A percentile compares a stretch with the other conserved stretches of the same genome.
phyloP scores from a whole-genome alignment of 2,888 invertebrate genomes.

The Tenthredo scrophulariae region DNA sequence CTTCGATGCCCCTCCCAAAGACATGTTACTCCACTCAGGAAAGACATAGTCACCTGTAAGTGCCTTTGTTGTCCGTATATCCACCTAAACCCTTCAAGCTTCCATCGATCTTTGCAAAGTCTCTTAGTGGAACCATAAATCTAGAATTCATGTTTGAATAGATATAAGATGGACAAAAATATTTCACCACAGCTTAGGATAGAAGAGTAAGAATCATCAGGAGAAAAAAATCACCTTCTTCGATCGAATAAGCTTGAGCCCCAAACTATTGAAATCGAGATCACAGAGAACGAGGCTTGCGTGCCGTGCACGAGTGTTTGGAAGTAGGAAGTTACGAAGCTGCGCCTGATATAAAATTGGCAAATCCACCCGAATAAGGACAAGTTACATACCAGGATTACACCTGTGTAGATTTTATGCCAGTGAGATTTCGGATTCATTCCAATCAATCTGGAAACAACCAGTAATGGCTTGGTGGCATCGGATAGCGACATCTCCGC shows the following conservation, averaged over 20 bases:
- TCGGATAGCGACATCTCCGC: slow-evolving; percentile 1
- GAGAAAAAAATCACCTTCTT: neutral
- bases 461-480: neutral
- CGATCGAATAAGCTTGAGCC: neutral
- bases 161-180: neutral
- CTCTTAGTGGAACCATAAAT: neutral
- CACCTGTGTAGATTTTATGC: neutral
- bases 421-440: neutral
- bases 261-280: neutral
- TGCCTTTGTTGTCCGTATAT: neutral
- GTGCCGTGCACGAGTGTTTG: neutral
- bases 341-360: neutral
- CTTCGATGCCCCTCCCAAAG: neutral
- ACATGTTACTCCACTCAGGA: neutral
- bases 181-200: neutral
- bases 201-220: neutral
- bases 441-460: neutral
- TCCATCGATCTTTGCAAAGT: neutral
- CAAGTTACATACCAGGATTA: neutral
- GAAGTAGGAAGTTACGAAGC: neutral
- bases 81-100: slow-evolving; percentile 1
- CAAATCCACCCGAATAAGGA: neutral
- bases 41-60: neutral
- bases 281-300: neutral
- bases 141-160: neutral